A percentile compares a stretch with the other conserved stretches of the same genome.
Conservation (phyloP, 1,140 invertebrate species). For the Cherax destructor region DNA sequence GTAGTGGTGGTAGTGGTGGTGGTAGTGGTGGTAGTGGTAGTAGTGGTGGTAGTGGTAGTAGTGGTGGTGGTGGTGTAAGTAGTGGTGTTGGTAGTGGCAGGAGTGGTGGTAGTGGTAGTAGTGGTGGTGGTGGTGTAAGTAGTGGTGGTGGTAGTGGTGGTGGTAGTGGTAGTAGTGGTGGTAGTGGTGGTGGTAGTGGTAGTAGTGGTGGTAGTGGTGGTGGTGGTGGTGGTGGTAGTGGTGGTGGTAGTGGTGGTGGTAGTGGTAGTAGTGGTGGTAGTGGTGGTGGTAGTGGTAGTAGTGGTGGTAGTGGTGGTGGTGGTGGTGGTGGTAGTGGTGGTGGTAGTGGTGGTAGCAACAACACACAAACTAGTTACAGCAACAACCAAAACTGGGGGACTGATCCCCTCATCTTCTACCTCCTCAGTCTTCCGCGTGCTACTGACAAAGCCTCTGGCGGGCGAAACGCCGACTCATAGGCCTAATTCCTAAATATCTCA, state of each 20-base stretch:
- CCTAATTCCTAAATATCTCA: too few relatives aligned
- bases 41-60: background rate
- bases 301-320: too few relatives aligned
- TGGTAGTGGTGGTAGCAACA: too few relatives aligned
- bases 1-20: too few relatives aligned
- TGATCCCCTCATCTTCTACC: too few relatives aligned
- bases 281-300: background rate
- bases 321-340: too few relatives aligned
- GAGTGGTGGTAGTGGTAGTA: too few relatives aligned
- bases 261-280: conserved; percentile 1
- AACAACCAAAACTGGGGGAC: too few relatives aligned
- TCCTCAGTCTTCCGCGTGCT: too few relatives aligned
- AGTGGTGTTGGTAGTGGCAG: background rate
- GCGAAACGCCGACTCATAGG: too few relatives aligned
- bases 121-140: background rate
- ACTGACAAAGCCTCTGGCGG: too few relatives aligned
- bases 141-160: background rate
- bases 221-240: background rate
- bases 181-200: background rate
- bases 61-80: background rate
- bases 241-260: background rate
- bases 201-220: background rate
- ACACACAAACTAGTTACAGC: too few relatives aligned
- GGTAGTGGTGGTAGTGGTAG: background rate
- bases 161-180: background rate